Evolutionary conservation across 2,797 vertebrate species (phyloP).

Genomic region (Microctenopoma lineatum): DNA sequence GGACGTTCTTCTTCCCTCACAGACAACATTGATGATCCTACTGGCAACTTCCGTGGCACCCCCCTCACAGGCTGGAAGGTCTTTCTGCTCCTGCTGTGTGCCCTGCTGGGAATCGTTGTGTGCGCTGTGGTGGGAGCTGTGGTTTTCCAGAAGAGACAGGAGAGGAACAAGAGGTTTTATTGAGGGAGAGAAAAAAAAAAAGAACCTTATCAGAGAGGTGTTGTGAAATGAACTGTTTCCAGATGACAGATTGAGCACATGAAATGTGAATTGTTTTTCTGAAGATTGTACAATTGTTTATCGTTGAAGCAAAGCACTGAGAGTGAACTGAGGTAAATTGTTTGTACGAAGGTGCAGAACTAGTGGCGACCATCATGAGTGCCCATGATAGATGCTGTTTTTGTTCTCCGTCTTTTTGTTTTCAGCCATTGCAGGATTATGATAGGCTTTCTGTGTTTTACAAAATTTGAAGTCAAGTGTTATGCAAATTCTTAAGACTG

Average conservation of each 20-base stretch:
- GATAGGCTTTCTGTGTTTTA: not conserved
- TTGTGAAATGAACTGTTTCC: slow-evolving; percentile 54
- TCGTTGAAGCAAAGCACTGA: slow-evolving; percentile 68
- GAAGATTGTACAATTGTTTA: slow-evolving; percentile 78
- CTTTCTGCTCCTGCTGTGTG: slow-evolving; percentile 93
- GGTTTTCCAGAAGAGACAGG: slow-evolving; percentile 98
- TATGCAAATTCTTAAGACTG: not conserved
- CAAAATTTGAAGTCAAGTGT: not conserved
- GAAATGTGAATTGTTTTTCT: slow-evolving; percentile 79
- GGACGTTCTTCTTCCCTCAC: not conserved
- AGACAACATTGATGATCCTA: slow-evolving; percentile 97
- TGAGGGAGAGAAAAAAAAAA: slow-evolving; percentile 66
- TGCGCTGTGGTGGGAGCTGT: slow-evolving; percentile 96
- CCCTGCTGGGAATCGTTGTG: slow-evolving; percentile 93
- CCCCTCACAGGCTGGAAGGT: slow-evolving; percentile 97
- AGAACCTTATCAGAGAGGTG: slow-evolving; percentile 14
- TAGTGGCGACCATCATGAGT: not conserved
- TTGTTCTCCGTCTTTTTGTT: slow-evolving; percentile 17
- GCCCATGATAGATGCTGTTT: slow-evolving; percentile 28
- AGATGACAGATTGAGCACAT: slow-evolving; percentile 52
- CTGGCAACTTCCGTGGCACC: slow-evolving; percentile 94
- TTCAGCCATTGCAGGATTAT: slow-evolving; percentile 21
- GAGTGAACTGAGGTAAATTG: slow-evolving; percentile 17
- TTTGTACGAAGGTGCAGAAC: slow-evolving; percentile 8
- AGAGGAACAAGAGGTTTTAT: slow-evolving; percentile 98